Evolutionary conservation across 2,888 invertebrate genomes (phyloP).

Genomic region (Harpagoxenus sublaevis): DNA sequence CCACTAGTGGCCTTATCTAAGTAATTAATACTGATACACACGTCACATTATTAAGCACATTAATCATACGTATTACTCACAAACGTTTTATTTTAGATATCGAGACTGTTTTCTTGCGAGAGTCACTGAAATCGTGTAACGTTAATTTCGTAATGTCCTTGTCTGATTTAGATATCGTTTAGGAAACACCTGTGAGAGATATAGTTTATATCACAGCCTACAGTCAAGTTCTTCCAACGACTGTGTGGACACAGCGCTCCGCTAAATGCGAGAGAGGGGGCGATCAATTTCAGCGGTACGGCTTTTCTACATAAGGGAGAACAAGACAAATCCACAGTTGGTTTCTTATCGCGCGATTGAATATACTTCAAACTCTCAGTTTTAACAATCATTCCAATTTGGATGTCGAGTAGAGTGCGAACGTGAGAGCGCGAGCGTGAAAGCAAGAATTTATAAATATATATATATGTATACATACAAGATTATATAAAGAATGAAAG

Average conservation of each 20-base stretch:
- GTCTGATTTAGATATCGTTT: conserved; percentile 29
- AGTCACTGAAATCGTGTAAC: conserved; percentile 52
- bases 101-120: conserved; percentile 47
- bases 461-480: conserved; percentile 65
- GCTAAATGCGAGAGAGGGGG: background rate
- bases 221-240: conserved; percentile 68
- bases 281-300: conserved; percentile 8
- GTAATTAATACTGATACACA: conserved; percentile 76
- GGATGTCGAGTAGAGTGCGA: conserved; percentile 66
- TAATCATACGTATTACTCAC: conserved; percentile 69
- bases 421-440: conserved; percentile 59
- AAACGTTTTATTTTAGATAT: conserved; percentile 72
- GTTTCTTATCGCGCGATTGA: conserved; percentile 43
- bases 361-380: conserved; percentile 71
- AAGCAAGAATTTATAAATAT: conserved; percentile 71
- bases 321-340: background rate
- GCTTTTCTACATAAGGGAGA: conserved; percentile 24
- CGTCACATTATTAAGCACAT: conserved; percentile 72
- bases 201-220: conserved; percentile 56
- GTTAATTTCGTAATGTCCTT: conserved; percentile 21
- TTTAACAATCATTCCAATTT: conserved; percentile 82
- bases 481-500: conserved; percentile 71
- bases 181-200: conserved; percentile 41
- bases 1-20: conserved; percentile 86
- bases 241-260: conserved; percentile 23